Evolutionary conservation across 1,140 invertebrate genomes (phyloP).

Genomic region (Diorhabda elongata): DNA sequence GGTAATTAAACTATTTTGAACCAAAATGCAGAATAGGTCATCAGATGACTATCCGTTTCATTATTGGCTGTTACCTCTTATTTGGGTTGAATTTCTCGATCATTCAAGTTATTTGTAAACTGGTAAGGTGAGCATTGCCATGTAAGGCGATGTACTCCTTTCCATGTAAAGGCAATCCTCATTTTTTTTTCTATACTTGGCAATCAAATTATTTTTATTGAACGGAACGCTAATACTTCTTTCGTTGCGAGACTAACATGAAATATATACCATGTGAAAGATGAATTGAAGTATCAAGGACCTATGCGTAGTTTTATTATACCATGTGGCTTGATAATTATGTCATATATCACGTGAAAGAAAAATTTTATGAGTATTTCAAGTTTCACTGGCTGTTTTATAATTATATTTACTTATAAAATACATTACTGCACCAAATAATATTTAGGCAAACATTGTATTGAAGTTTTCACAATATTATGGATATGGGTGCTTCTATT

Average conservation of each 20-base stretch:
- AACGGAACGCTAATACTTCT: background rate
- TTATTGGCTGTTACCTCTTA: background rate
- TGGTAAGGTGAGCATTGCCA: background rate
- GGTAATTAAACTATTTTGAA: too few species aligned
- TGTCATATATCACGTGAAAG: too few species aligned
- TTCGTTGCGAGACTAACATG: background rate
- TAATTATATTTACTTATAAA: too few species aligned
- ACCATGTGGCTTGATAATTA: background rate
- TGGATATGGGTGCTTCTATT: too few species aligned
- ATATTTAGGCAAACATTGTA: too few species aligned
- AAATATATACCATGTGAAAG: background rate
- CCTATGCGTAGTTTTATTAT: background rate
- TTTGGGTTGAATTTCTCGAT: slow-evolving; percentile 2
- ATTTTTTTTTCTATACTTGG: background rate
- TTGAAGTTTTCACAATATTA: too few species aligned
- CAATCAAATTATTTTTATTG: slow-evolving; percentile 3
- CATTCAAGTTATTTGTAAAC: background rate
- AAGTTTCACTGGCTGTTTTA: too few species aligned
- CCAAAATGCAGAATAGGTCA: background rate
- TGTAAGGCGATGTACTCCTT: background rate
- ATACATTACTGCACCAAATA: too few species aligned
- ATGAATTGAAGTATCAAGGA: background rate
- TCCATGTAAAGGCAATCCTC: background rate
- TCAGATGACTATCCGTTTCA: background rate
- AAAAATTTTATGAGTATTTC: too few species aligned